These are phyloP conservation scores for Pachyramphus minor DNA, from an alignment of 2,113 vertebrate genomes.

Conservation along the genomic window DNA sequence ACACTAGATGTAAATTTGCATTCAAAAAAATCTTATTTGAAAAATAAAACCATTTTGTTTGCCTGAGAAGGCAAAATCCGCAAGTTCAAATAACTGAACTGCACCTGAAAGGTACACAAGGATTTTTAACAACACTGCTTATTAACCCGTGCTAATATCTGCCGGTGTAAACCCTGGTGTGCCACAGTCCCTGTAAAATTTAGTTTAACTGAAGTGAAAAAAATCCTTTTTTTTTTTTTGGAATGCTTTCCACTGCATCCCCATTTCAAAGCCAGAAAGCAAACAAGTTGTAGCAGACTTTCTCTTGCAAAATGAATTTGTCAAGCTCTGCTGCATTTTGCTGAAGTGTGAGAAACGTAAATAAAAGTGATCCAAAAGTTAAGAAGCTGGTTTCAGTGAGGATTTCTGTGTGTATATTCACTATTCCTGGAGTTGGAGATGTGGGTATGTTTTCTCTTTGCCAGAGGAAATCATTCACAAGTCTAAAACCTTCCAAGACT, in stretches of 20 bases:
- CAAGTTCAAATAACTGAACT: neutral
- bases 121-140: neutral
- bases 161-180: fast-evolving
- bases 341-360: slow-evolving; percentile 31
- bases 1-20: neutral
- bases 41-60: neutral
- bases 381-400: neutral
- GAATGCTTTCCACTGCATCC: neutral
- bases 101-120: neutral
- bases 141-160: neutral
- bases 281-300: slow-evolving; percentile 32
- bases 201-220: neutral
- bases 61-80: neutral
- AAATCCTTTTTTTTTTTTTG: neutral
- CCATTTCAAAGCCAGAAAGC: neutral
- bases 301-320: slow-evolving; percentile 29
- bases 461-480: neutral
- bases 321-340: slow-evolving; percentile 40
- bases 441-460: neutral
- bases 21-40: neutral
- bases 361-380: neutral
- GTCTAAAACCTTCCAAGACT: neutral
- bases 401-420: neutral
- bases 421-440: neutral
- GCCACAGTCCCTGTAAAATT: neutral